Conservation (phyloP, 1,140 invertebrate genomes). For the Orius insidiosus region DNA sequence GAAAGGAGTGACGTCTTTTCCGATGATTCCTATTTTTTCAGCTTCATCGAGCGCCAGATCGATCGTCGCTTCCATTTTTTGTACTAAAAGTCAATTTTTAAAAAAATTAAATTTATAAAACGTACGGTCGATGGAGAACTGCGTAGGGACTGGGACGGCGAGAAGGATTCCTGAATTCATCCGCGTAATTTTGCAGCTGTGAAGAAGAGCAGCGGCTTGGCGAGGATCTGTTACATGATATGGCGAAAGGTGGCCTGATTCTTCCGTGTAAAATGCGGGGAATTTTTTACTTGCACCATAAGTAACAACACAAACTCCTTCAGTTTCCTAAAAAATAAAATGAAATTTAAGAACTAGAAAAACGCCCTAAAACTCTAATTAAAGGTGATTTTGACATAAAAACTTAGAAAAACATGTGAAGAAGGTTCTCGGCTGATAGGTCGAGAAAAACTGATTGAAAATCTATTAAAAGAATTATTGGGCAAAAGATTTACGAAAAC, state of each 20-base stretch:
- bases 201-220: slow-evolving; percentile 58
- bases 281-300: slow-evolving; percentile 45
- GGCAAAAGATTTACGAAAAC: no score
- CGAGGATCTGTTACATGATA: slow-evolving; percentile 44
- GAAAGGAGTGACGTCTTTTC: slow-evolving; percentile 87
- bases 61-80: slow-evolving; percentile 33
- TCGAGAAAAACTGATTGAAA: no score
- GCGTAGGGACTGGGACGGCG: slow-evolving; percentile 75
- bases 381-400: no score
- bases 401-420: no score
- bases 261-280: slow-evolving; percentile 77
- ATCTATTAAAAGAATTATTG: no score
- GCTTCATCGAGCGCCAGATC: slow-evolving; percentile 55
- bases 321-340: slow-evolving; percentile 80
- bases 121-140: slow-evolving; percentile 38
- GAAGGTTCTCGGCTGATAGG: no score
- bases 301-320: slow-evolving; percentile 78
- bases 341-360: no score
- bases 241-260: slow-evolving; percentile 50
- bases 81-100: slow-evolving; percentile 16
- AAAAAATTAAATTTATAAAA: background rate
- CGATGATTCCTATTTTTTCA: slow-evolving; percentile 50
- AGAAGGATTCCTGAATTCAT: slow-evolving; percentile 69
- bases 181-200: slow-evolving; percentile 34
- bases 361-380: no score